Conservation (phyloP, 2,888 invertebrate species). For the Disparrhopalites patrizii region DNA sequence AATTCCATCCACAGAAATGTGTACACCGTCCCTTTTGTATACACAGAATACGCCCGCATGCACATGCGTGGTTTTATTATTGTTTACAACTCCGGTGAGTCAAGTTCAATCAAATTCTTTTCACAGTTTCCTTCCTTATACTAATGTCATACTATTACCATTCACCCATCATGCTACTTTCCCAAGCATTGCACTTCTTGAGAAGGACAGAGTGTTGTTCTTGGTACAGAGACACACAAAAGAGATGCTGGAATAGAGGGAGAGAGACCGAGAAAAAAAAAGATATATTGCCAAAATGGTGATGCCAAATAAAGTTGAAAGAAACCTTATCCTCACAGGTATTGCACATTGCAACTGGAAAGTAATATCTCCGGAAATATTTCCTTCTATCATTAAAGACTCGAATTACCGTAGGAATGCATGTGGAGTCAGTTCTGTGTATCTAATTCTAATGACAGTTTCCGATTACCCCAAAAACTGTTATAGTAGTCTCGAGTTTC, state of each 20-base stretch:
- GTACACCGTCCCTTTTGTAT: no score
- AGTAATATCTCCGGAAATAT: slow-evolving; percentile 25
- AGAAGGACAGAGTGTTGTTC: no score
- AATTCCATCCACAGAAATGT: no score
- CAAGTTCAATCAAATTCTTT: no score
- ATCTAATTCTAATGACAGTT: slow-evolving; percentile 31
- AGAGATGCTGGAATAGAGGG: neutral
- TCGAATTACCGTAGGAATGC: slow-evolving; percentile 24
- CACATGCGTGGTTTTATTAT: no score
- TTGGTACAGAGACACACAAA: slow-evolving; percentile 1
- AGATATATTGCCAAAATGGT: slow-evolving; percentile 3
- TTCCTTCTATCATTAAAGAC: slow-evolving; percentile 27
- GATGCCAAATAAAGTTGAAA: slow-evolving; percentile 1
- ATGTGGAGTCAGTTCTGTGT: slow-evolving; percentile 7
- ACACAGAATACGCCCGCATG: no score
- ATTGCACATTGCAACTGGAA: neutral
- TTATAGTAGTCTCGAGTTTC: slow-evolving; percentile 33
- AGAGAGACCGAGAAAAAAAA: neutral
- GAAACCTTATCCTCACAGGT: slow-evolving; percentile 1
- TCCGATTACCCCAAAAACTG: slow-evolving; percentile 31
- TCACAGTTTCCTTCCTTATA: no score
- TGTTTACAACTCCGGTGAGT: no score
- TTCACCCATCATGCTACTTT: no score
- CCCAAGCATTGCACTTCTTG: no score
- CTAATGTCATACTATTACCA: no score